Evolutionary conservation across 2,888 invertebrate species (phyloP), one percentile per base, ranked within the genome.

Genomic region (Elmis aenea): DNA sequence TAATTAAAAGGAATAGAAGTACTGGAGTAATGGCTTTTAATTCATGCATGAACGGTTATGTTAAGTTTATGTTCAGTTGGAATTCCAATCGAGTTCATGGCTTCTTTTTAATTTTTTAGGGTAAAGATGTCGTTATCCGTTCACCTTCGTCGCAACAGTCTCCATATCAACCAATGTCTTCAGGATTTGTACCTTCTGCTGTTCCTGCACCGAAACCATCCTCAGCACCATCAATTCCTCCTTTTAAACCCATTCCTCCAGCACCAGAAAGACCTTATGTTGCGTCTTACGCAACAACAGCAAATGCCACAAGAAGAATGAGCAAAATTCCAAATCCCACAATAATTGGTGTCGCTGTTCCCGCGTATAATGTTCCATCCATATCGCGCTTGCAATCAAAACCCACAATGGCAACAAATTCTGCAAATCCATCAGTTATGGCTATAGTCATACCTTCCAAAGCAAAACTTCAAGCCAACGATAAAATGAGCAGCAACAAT

Each of bases 191-290:
- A n/a, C n/a, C n/a, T n/a, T n/a, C n/a, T n/a, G n/a, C n/a, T n/a
- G n/a, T n/a, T n/a, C n/a, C n/a, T n/a, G n/a, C n/a, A n/a, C n/a
- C n/a, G n/a, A n/a, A n/a, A n/a, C n/a, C n/a, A n/a, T n/a, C n/a
- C n/a, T n/a, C n/a, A n/a, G n/a, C n/a, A n/a, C 9, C 25, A 15
- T 52, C 54, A 13, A 78, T 89, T 5, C 89, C 89, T 16, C 81
- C 85, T 0, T 89, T 89, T 66, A 83, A 77, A 58, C 88, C 88
- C 0, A 72, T 88, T 46, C 85, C 87, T 24, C 76, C 81, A 13
- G 79, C 77, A 4, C 60, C 66, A 13, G 71, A 76, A 34, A 67
- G 71, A 57, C 73, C 74, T 4, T 38, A 45, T 11, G 33, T 56
- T 33, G 36, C 42, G 13, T 12, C 18, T 14, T 12, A 23, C 10